Evolutionary conservation across 2,113 vertebrate species (phyloP).

Genomic region (Anhinga anhinga): DNA sequence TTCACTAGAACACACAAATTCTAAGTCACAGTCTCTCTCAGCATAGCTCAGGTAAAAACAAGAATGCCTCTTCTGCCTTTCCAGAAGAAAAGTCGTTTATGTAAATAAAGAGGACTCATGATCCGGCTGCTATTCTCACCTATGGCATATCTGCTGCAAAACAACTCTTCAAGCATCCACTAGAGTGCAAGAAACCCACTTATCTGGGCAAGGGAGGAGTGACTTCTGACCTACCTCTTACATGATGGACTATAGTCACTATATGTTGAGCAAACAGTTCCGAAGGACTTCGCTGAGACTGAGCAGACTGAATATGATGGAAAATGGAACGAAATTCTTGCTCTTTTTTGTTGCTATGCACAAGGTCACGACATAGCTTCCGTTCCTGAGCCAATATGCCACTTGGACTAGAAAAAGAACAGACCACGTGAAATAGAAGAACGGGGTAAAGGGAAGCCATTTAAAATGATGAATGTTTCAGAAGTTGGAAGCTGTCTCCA

Average conservation of each 20-base stretch:
- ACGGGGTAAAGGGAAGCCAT: background rate
- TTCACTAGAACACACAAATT: background rate
- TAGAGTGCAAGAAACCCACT: background rate
- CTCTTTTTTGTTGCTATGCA: constrained; percentile 91
- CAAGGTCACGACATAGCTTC: constrained; percentile 89
- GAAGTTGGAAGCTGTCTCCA: background rate
- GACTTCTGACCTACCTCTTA: constrained; percentile 85
- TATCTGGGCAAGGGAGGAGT: background rate
- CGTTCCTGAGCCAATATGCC: constrained; percentile 89
- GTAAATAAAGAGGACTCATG: rapidly evolving
- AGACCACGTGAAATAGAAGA: background rate
- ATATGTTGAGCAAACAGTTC: constrained; percentile 97
- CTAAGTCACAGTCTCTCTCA: background rate
- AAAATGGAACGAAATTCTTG: constrained; percentile 93
- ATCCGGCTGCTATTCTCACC: background rate
- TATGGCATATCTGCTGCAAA: background rate
- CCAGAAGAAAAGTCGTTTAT: background rate
- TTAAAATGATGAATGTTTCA: background rate
- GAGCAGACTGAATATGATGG: constrained; percentile 88
- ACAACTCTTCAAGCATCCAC: background rate
- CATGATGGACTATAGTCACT: constrained; percentile 94
- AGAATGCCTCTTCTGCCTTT: background rate
- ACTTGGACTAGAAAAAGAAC: constrained; percentile 77
- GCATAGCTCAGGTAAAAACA: background rate
- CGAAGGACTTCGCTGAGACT: constrained; percentile 85